Percentiles rank a stretch among this genome's conserved stretches.
These are phyloP conservation scores for Melanotaenia nigrans DNA, from an alignment of 2,797 vertebrate species.

Conservation along the genomic window DNA sequence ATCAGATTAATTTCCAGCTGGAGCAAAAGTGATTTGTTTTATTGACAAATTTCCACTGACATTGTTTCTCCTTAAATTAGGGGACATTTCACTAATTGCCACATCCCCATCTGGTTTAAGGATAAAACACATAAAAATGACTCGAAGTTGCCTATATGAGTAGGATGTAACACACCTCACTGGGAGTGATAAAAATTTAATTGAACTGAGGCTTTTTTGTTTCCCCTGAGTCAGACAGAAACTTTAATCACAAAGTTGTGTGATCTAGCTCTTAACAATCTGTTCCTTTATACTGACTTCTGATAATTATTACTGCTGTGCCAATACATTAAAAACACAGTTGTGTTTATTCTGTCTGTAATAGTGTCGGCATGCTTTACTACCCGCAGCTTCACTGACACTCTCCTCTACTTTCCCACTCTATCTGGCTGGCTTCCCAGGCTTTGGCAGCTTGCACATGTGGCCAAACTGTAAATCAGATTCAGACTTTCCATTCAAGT, in stretches of 20 bases:
- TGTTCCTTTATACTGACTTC: not conserved
- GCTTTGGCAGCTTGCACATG: slow-evolving; percentile 76
- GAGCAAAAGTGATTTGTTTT: slow-evolving; percentile 32
- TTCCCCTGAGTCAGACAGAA: slow-evolving; percentile 16
- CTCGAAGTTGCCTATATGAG: slow-evolving; percentile 36
- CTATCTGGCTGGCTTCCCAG: slow-evolving; percentile 66
- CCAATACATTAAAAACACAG: not conserved
- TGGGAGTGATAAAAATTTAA: slow-evolving; percentile 13
- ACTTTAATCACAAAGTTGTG: not conserved
- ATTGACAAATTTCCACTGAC: slow-evolving; percentile 53
- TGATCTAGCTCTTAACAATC: slow-evolving; percentile 19
- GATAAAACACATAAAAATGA: slow-evolving; percentile 65
- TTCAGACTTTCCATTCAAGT: slow-evolving; percentile 81
- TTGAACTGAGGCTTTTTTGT: slow-evolving; percentile 24
- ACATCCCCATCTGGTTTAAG: slow-evolving; percentile 74
- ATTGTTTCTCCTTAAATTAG: slow-evolving; percentile 68
- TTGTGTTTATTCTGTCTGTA: slow-evolving; percentile 13
- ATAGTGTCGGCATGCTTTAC: slow-evolving; percentile 46
- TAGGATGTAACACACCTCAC: slow-evolving; percentile 17
- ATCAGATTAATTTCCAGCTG: slow-evolving; percentile 30
- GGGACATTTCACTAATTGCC: slow-evolving; percentile 72
- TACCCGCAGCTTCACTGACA: slow-evolving; percentile 62
- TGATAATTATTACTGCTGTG: slow-evolving; percentile 19
- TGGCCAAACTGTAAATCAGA: slow-evolving; percentile 80
- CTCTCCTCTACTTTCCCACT: slow-evolving; percentile 46